phyloP scores from a whole-genome alignment of 2,797 vertebrate species.

The Sylvia borin region DNA sequence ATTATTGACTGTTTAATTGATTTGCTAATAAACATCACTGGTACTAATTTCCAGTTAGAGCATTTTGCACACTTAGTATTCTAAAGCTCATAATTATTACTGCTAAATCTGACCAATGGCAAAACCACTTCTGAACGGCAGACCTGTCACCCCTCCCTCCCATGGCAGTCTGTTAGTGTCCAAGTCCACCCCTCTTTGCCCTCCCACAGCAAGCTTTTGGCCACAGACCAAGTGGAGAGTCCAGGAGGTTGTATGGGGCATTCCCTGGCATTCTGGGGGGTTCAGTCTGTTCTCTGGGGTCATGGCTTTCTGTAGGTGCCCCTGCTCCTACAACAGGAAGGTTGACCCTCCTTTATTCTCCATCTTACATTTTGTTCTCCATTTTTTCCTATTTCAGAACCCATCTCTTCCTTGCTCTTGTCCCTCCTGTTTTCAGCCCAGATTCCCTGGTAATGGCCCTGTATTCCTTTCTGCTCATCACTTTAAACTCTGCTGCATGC shows the following conservation, averaged over 20 bases:
- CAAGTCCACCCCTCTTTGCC: accelerated
- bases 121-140: neutral
- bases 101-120: neutral
- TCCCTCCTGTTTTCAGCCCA: neutral
- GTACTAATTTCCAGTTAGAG: neutral
- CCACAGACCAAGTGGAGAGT: no score
- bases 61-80: neutral
- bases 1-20: neutral
- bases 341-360: neutral
- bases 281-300: neutral
- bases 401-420: neutral
- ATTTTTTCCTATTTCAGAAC: neutral
- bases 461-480: accelerated
- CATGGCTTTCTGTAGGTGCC: neutral
- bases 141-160: neutral
- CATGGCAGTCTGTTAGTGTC: neutral
- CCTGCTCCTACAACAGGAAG: neutral
- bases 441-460: neutral
- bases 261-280: neutral
- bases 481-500: neutral
- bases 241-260: neutral
- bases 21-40: neutral
- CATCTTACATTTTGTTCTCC: neutral
- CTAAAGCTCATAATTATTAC: neutral
- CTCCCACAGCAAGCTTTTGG: neutral